Evolutionary conservation across 2,888 invertebrate genomes (phyloP), one percentile per base, ranked within the genome.

Genomic region (Plebejus anna): DNA sequence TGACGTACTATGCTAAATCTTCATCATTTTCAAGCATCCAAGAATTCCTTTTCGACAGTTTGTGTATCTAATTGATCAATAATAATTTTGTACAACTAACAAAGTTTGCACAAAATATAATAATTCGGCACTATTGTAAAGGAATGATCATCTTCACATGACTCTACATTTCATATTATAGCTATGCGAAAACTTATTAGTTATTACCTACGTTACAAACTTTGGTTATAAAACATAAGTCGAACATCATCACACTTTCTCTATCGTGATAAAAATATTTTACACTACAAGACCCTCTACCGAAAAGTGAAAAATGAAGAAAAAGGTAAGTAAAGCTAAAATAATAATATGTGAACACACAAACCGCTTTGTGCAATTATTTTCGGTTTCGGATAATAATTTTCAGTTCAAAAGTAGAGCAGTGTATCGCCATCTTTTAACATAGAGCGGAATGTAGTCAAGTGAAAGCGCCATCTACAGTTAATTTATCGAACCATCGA

Each of bases 371-470:
- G 55, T 55, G 16, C 4, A 16, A 16, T 16, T 55, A 55, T 55
- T 16, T 55, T 16, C 47, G 22, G 22, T 42, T 42, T 42, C 42
- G 42, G 42, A 9, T 42, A 42, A 9, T 9, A 42, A 9, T 9
- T 42, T 42, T 42, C 9, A 42, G 55, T 55, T 55, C 16, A 4
- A 55, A 55, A 55, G 55, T 13, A 70, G 70, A 70, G 38, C 16
- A 38, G 70, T 2, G 42, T n/a, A 71, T 4, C 42, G 71, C 71
- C 71, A 71, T 71, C 71, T 71, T 42, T 71, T 7, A 71, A 4
- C 13, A 22, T 16, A 42, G 42, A 42, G 22, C n/a, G 9, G n/a
- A 71, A 71, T 71, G 7, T 71, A 42, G n/a, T n/a, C 9, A 71
- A 4, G 32, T 71, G n/a, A 42, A 71, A 71, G 42, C 71, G 71